Evolutionary conservation across 2,797 vertebrate species (phyloP), one percentile per base, ranked within the genome.

Genomic region (Pangasius larnaudii): DNA sequence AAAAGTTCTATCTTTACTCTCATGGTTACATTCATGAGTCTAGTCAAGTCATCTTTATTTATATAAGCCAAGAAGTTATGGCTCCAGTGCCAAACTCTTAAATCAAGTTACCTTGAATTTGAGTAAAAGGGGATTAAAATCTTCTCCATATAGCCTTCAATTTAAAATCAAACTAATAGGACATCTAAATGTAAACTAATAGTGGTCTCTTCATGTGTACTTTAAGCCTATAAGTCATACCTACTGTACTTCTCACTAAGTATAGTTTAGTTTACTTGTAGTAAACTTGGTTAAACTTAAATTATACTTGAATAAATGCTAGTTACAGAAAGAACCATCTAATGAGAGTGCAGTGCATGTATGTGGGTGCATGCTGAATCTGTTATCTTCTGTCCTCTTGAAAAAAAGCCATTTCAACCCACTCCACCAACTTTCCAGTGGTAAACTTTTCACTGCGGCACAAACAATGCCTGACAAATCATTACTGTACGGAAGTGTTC

Each of bases 381-480:
- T 80, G 75, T 81, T 78, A 78, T 71, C 63, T 53, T 84, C 85
- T 63, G 51, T 84, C 87, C 74, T 90, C 89, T 90, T 93, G 92
- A 95, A 94, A 63, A 63, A 61, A 63, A 82, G 91, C 93, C 91
- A 93, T 95, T 95, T 95, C 93, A 93, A 92, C 91, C 85, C 89
- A 0, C 89, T 93, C 94, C 94, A 96, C 30, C 65, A 85, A 71
- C 83, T 85, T 56, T 72, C 94, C 95, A 95, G 95, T 94, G 87
- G 93, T 85, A 91, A 49, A 82, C 91, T 92, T 92, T 95, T 90
- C 80, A 88, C 92, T 94, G 93, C 91, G 46, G 82, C 88, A 88
- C 91, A 91, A 93, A 95, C 94, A 93, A 94, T 92, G 95, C 93
- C 94, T 92, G 93, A 96, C 95, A 94, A 95, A 96, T 95, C 93